Evolutionary conservation across 1,140 invertebrate genomes (phyloP).

Genomic region (Platyscapa corneri): DNA sequence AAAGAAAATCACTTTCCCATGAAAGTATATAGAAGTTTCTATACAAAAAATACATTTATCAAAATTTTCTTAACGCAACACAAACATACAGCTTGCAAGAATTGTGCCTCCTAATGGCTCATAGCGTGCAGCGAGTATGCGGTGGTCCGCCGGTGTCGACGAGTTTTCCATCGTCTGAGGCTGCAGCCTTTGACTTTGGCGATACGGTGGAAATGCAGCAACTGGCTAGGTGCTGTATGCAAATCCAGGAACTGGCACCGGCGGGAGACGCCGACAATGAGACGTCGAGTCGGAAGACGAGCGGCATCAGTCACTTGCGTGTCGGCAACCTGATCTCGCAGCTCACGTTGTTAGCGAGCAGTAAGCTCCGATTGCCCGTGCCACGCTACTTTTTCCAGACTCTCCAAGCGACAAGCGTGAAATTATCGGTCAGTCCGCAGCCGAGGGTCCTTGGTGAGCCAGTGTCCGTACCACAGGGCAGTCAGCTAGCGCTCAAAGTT

Average conservation of each 20-base stretch:
- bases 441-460: constrained; percentile 85
- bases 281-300: constrained; percentile 60
- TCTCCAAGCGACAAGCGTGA: constrained; percentile 86
- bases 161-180: constrained; percentile 65
- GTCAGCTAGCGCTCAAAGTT: constrained; percentile 88
- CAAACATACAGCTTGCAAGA: constrained; percentile 80
- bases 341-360: constrained; percentile 79
- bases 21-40: no score
- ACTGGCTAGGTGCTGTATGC: constrained; percentile 72
- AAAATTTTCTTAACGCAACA: constrained; percentile 51
- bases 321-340: constrained; percentile 68
- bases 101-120: constrained; percentile 83
- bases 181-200: constrained; percentile 72
- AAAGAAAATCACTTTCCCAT: no score
- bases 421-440: constrained; percentile 89
- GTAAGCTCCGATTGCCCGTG: constrained; percentile 79
- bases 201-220: constrained; percentile 75
- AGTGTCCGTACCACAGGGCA: constrained; percentile 83
- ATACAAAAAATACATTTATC: no score
- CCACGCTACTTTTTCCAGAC: constrained; percentile 93
- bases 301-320: constrained; percentile 67
- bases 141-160: constrained; percentile 68
- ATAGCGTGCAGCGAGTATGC: constrained; percentile 84
- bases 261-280: constrained; percentile 67
- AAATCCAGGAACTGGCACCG: constrained; percentile 74